phyloP scores from a whole-genome alignment of 2,888 invertebrate species.

The Oxyteleia sp. region DNA sequence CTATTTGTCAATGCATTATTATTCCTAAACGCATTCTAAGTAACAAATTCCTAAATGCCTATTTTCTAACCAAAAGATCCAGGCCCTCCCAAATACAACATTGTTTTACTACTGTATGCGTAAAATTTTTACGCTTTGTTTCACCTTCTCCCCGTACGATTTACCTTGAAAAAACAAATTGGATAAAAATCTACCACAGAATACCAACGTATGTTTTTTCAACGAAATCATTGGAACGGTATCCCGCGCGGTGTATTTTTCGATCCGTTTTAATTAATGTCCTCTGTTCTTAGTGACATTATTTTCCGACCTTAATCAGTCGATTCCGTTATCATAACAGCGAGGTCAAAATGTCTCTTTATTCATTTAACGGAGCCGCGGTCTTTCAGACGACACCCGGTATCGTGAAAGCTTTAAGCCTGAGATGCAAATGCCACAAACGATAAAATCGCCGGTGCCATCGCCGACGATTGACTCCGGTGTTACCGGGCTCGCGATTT shows the following conservation, averaged over 20 bases:
- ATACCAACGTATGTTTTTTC: constrained; percentile 8
- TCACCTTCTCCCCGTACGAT: neutral
- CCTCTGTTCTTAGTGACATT: constrained; percentile 28
- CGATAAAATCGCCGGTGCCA: neutral
- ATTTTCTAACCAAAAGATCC: no score
- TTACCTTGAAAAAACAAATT: neutral
- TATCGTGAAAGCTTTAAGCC: constrained; percentile 23
- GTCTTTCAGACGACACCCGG: neutral
- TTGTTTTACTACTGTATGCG: neutral
- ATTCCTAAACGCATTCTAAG: no score
- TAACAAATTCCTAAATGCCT: no score
- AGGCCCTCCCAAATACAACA: no score
- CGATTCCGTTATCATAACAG: constrained; percentile 41
- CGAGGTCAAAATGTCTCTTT: constrained; percentile 22
- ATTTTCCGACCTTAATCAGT: constrained; percentile 40
- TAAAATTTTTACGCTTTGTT: neutral
- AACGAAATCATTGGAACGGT: constrained; percentile 12
- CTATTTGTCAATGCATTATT: no score
- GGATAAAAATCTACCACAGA: neutral
- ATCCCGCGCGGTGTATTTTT: constrained; percentile 2
- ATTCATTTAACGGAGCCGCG: constrained; percentile 32
- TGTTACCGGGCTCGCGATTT: neutral
- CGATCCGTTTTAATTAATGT: constrained; percentile 31
- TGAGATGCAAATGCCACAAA: constrained; percentile 9
- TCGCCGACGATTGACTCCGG: neutral